Conservation (phyloP, 2,888 invertebrate species). For the Epinotia bilunana region DNA sequence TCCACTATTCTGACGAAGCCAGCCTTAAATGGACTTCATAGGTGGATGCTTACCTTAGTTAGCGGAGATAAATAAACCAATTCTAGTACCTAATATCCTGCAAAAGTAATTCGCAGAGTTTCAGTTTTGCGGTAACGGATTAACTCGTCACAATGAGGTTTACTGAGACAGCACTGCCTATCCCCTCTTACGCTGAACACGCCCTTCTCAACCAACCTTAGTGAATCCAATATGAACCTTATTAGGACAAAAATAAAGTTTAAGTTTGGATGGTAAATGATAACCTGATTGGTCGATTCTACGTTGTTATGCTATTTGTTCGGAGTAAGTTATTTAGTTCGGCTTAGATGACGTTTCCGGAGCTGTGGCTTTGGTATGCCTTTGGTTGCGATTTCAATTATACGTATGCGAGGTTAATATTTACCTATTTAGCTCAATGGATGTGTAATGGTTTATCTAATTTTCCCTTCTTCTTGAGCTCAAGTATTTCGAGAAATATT, state of each 20-base stretch:
- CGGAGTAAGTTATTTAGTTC: conserved; percentile 78
- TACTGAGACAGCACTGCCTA: conserved; percentile 65
- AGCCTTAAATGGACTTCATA: background rate
- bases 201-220: background rate
- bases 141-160: conserved; percentile 68
- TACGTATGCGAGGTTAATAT: conserved; percentile 48
- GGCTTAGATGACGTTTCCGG: conserved; percentile 75
- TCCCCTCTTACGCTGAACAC: conserved; percentile 49
- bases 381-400: conserved; percentile 59
- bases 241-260: conserved; percentile 47
- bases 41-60: background rate
- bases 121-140: conserved; percentile 74
- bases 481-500: background rate
- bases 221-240: conserved; percentile 50
- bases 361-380: conserved; percentile 63
- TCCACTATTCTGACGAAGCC: background rate
- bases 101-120: conserved; percentile 70
- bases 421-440: background rate
- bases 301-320: conserved; percentile 53
- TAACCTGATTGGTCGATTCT: conserved; percentile 50
- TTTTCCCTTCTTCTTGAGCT: background rate
- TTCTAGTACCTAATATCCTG: conserved; percentile 46
- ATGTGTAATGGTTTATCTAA: background rate
- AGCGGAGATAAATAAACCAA: conserved; percentile 33
- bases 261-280: conserved; percentile 46